Percentiles rank a stretch among this genome's conserved stretches.
phyloP scores from a whole-genome alignment of 92 coral and sea anemone species.

The Epizoanthus illoricatus region DNA sequence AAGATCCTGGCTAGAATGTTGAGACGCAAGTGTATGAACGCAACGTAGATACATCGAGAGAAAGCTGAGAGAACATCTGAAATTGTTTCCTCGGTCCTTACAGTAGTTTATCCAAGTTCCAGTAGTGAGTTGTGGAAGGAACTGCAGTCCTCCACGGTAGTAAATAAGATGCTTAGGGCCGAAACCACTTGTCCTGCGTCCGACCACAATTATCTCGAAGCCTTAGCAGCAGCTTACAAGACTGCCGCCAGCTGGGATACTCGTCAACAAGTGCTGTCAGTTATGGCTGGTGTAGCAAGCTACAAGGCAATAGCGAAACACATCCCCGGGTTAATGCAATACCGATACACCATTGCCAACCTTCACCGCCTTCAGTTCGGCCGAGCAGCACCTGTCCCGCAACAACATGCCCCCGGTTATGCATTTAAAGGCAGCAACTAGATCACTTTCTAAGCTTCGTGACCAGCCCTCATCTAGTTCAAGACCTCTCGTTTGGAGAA shows the following conservation, averaged over 20 bases:
- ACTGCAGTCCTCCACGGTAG: constrained; percentile 19
- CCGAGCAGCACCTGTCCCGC: too few species aligned
- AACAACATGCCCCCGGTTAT: too few species aligned
- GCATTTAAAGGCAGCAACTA: too few species aligned
- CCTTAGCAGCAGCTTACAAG: constrained; percentile 49
- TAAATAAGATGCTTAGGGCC: constrained; percentile 26
- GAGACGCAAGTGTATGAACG: constrained; percentile 40
- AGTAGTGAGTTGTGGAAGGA: constrained; percentile 43
- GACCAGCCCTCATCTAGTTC: too few species aligned
- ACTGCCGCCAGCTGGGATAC: constrained; percentile 44
- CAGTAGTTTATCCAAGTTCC: constrained; percentile 26
- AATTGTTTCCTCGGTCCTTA: constrained; percentile 17
- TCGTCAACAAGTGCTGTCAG: constrained; percentile 39
- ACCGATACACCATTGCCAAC: too few species aligned
- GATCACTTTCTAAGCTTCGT: too few species aligned
- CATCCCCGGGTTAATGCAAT: too few species aligned
- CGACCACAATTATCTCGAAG: constrained; percentile 33
- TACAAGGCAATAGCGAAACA: constrained; percentile 9
- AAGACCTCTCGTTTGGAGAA: too few species aligned
- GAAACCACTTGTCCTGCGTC: constrained; percentile 27
- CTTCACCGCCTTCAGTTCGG: too few species aligned
- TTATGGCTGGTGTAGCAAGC: constrained; percentile 52
- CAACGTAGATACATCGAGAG: constrained; percentile 43
- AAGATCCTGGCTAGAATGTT: constrained; percentile 44
- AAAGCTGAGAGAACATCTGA: constrained; percentile 41